Base-by-base conservation (phyloP, 2,888 invertebrate genomes). In the Alloplasta piceator region DNA sequence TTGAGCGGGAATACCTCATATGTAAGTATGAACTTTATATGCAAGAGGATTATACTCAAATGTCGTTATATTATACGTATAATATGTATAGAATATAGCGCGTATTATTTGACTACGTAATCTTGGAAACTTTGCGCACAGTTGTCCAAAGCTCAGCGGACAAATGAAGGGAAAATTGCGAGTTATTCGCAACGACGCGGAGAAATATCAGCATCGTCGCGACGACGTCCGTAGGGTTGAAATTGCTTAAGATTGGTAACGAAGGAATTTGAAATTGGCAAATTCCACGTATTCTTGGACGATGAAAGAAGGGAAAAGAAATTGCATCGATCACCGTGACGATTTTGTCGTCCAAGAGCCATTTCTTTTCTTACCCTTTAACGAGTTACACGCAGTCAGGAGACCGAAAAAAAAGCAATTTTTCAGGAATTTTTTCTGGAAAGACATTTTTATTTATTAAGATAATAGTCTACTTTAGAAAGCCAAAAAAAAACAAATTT, bases 31-130 rank as follows among this genome's bases (percentile, higher is more conserved):
- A 26, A 26, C 26, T 26, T 26, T 26, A 26, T 26, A 26, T 3
- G 26, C 26, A 26, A 26, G 26, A 26, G 26, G 26, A 26, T 26
- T 26, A 26, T 26, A 26, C 26, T 26, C 26, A 3, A 26, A 26
- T 26, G 3, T 26, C 26, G 3, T 26, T 26, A 26, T 26, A 26
- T 26, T 26, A 70, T 70, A 60, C 46, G 26, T 36, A 58, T 70
- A 26, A 52, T 52, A 52, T 52, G 60, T 67, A 61, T 72, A 46
- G 43, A n/a, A 52, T 64, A n/a, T 12, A 68, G 12, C 48, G 38
- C 14, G 14, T 60, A 70, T 26, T 26, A 26, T 60, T 70, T 48
- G 48, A 70, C 38, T 70, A 60, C 46, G 50, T 61, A 48, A 10
- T 61, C 12, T 61, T 58, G 7, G 41, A 50, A 16, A 72, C 41